These are phyloP conservation scores for Tubulanus polymorphus DNA, from an alignment of 2,888 invertebrate species.

Conservation along the genomic window DNA sequence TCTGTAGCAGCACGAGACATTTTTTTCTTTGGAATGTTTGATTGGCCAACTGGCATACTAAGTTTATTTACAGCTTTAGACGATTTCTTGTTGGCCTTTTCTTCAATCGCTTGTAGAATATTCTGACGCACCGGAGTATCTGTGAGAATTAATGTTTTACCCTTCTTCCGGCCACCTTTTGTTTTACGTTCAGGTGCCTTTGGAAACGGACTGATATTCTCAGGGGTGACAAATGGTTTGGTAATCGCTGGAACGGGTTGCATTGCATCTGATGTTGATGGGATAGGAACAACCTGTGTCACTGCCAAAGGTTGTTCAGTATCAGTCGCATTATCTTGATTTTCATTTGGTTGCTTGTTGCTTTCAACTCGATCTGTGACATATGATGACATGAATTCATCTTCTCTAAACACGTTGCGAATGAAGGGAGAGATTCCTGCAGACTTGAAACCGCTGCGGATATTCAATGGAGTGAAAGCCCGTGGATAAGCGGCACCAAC, in stretches of 20 bases:
- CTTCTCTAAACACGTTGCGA: conserved; percentile 18
- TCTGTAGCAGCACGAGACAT: too few relatives aligned
- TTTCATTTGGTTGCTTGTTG: not conserved
- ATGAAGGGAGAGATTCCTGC: not conserved
- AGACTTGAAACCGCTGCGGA: conserved; percentile 16
- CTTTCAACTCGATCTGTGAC: conserved; percentile 4
- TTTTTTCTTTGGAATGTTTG: too few relatives aligned
- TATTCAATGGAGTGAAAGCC: conserved; percentile 19
- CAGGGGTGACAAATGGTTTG: conserved; percentile 1
- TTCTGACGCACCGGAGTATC: conserved; percentile 3
- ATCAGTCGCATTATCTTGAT: not conserved
- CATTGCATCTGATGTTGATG: too few relatives aligned
- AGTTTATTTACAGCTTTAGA: too few relatives aligned
- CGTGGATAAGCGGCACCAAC: conserved; percentile 21
- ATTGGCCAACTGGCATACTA: too few relatives aligned
- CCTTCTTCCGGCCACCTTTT: conserved; percentile 5
- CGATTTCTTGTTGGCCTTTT: not conserved
- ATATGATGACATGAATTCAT: conserved; percentile 45
- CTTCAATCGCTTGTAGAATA: not conserved
- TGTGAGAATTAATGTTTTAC: conserved; percentile 1
- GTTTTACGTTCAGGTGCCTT: conserved; percentile 5
- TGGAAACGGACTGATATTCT: conserved; percentile 6
- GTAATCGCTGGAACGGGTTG: not conserved
- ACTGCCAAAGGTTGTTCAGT: not conserved
- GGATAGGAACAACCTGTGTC: not conserved